Evolutionary conservation across 2,888 invertebrate genomes (phyloP).

Genomic region (Aphidoletes aphidimyza): DNA sequence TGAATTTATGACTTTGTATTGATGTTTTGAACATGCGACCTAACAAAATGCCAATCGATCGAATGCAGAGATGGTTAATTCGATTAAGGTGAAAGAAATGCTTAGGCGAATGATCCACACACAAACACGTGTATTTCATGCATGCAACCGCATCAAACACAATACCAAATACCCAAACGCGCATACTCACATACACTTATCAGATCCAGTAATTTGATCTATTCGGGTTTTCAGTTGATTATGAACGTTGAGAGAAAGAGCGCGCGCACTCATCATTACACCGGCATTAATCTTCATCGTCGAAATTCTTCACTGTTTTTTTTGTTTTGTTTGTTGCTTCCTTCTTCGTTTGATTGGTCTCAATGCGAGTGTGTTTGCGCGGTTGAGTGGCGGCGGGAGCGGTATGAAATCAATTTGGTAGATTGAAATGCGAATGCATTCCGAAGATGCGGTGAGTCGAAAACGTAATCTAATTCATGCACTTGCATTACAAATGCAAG

Average conservation of each 20-base stretch:
- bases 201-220: constrained; percentile 29
- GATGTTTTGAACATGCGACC: background rate
- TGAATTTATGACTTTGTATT: background rate
- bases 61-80: background rate
- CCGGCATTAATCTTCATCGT: constrained; percentile 53
- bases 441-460: constrained; percentile 38
- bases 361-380: too few species aligned
- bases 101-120: background rate
- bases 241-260: too few species aligned
- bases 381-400: too few species aligned
- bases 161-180: background rate
- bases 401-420: background rate
- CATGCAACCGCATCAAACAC: background rate
- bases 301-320: background rate
- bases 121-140: background rate
- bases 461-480: constrained; percentile 50
- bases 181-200: background rate
- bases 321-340: background rate
- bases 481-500: constrained; percentile 38
- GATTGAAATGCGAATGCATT: constrained; percentile 12
- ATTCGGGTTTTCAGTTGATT: constrained; percentile 12
- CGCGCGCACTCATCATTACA: constrained; percentile 30
- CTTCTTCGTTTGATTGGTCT: background rate
- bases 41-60: background rate
- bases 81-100: constrained; percentile 29